Evolutionary conservation across 1,140 invertebrate genomes (phyloP).

Genomic region (Drosophila miranda): DNA sequence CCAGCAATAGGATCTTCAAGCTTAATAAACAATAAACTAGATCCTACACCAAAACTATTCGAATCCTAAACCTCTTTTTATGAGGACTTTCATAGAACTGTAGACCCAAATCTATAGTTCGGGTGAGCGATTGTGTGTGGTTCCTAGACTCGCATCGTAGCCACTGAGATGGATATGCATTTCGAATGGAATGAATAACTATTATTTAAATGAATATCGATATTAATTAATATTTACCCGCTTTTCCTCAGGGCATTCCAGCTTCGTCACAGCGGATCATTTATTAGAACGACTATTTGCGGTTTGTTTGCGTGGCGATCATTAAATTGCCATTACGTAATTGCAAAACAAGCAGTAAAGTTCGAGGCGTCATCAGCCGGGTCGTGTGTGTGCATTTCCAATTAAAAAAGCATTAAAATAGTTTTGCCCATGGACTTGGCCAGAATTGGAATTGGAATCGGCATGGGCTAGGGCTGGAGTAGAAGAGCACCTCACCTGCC

Average conservation of each 20-base stretch:
- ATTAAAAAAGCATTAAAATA: slow-evolving; percentile 62
- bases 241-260: neutral
- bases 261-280: neutral
- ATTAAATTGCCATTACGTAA: slow-evolving; percentile 69
- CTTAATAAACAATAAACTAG: too few relatives aligned
- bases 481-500: slow-evolving; percentile 49
- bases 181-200: too few relatives aligned
- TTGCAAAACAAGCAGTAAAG: slow-evolving; percentile 26
- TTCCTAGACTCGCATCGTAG: too few relatives aligned
- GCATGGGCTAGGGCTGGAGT: slow-evolving; percentile 4
- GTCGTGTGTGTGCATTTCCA: slow-evolving; percentile 44
- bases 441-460: slow-evolving; percentile 34
- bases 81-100: too few relatives aligned
- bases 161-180: too few relatives aligned
- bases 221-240: too few relatives aligned
- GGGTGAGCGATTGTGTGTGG: too few relatives aligned
- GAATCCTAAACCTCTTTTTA: too few relatives aligned
- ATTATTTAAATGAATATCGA: too few relatives aligned
- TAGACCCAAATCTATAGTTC: too few relatives aligned
- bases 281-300: slow-evolving; percentile 25
- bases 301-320: slow-evolving; percentile 26
- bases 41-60: too few relatives aligned
- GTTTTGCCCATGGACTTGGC: neutral
- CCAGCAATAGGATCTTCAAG: too few relatives aligned
- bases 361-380: slow-evolving; percentile 20